These are phyloP conservation scores for Phymatocera aterrima DNA, from an alignment of 2,888 invertebrate species.

Conservation along the genomic window DNA sequence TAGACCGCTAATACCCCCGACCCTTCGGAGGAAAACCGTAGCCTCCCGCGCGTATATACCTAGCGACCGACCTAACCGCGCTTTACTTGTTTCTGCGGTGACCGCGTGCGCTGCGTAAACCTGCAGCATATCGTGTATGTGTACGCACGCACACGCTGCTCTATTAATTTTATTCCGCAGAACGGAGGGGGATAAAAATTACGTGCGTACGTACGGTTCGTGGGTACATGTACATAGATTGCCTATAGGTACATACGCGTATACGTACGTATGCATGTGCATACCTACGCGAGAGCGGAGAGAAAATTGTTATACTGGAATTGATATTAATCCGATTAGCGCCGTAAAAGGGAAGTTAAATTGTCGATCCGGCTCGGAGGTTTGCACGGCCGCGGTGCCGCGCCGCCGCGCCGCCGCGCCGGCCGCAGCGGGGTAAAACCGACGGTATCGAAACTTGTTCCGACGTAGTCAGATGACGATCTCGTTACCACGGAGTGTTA, in stretches of 20 bases:
- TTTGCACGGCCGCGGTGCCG: not conserved
- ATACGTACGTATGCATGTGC: no score
- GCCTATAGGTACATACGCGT: not conserved
- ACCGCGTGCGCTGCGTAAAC: not conserved
- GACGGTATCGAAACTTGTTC: slow-evolving; percentile 33
- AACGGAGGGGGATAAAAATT: slow-evolving; percentile 33
- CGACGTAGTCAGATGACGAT: slow-evolving; percentile 33
- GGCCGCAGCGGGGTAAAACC: not conserved
- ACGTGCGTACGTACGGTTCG: slow-evolving; percentile 1
- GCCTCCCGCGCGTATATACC: slow-evolving; percentile 38
- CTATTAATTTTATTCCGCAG: slow-evolving; percentile 54
- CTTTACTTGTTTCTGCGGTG: not conserved
- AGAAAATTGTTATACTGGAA: slow-evolving; percentile 38
- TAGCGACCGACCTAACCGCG: slow-evolving; percentile 24
- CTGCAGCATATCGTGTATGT: no score
- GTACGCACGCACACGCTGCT: slow-evolving; percentile 46
- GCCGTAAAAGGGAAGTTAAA: slow-evolving; percentile 33
- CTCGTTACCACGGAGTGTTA: slow-evolving; percentile 34
- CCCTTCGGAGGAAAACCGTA: slow-evolving; percentile 19
- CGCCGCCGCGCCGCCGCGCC: no score
- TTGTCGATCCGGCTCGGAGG: slow-evolving; percentile 24
- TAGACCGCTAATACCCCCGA: slow-evolving; percentile 70
- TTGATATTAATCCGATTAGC: slow-evolving; percentile 45
- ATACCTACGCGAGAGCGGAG: not conserved
- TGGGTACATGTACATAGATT: not conserved